Evolutionary conservation across 2,113 vertebrate species (phyloP).

Genomic region (Urocolius indicus): DNA sequence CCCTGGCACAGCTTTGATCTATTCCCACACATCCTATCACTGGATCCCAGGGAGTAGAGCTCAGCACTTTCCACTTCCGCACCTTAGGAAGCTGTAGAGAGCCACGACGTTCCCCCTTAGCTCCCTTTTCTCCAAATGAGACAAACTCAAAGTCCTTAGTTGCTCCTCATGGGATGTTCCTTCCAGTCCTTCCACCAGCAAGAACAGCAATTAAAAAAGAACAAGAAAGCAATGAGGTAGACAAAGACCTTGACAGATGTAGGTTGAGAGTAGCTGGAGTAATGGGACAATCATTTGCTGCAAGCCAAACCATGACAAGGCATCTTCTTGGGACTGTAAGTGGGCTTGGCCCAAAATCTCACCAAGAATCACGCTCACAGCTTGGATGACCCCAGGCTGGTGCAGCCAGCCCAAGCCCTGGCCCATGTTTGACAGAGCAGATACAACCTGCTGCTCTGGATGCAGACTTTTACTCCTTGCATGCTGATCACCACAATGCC

Average conservation of each 20-base stretch:
- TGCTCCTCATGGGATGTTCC: background rate
- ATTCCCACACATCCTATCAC: rapidly evolving
- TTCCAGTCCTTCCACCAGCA: background rate
- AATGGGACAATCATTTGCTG: background rate
- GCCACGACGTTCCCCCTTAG: background rate
- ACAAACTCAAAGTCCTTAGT: background rate
- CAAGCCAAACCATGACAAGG: background rate
- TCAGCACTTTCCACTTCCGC: background rate
- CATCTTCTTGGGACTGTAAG: background rate
- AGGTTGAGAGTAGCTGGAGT: background rate
- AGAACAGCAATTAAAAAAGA: background rate
- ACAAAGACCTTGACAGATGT: background rate
- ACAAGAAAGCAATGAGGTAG: background rate
- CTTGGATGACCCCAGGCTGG: background rate
- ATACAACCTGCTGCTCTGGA: background rate
- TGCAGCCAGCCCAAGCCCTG: background rate
- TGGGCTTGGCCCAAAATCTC: background rate
- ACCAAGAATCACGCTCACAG: background rate
- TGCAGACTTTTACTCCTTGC: background rate
- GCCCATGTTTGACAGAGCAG: rapidly evolving
- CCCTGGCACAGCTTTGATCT: background rate
- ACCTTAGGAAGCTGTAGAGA: background rate
- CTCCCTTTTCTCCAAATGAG: background rate
- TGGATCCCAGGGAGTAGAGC: background rate
- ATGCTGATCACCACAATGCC: background rate